Percentiles rank a stretch among this genome's conserved stretches.
These are phyloP conservation scores for Ancistrus triradiatus DNA, from an alignment of 2,113 vertebrate genomes.

Conservation along the genomic window DNA sequence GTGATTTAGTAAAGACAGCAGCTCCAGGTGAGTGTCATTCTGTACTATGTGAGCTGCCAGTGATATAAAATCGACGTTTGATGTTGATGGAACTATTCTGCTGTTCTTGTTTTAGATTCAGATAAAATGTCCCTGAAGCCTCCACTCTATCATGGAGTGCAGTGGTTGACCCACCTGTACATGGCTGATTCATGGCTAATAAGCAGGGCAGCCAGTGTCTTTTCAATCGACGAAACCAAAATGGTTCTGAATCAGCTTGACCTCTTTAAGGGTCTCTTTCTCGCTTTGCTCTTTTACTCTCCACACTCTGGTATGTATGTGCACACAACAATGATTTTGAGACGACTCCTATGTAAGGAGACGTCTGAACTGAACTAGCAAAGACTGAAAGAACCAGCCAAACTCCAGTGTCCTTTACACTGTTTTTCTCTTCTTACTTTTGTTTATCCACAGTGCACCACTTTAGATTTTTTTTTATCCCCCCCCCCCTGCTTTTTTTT, in stretches of 20 bases:
- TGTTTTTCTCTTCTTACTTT: slow-evolving; percentile 9
- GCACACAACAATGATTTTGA: slow-evolving; percentile 18
- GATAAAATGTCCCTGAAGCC: slow-evolving; percentile 41
- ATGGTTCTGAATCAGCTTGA: slow-evolving; percentile 34
- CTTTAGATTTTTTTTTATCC: too few relatives aligned
- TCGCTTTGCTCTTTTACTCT: slow-evolving; percentile 21
- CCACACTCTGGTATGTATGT: slow-evolving; percentile 18
- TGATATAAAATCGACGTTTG: neutral
- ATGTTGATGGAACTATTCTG: slow-evolving; percentile 45
- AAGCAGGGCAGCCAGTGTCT: slow-evolving; percentile 17
- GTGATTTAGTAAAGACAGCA: slow-evolving; percentile 79
- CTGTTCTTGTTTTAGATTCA: slow-evolving; percentile 54
- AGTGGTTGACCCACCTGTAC: slow-evolving; percentile 71
- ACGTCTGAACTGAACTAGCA: slow-evolving; percentile 8
- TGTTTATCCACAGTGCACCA: slow-evolving; percentile 6
- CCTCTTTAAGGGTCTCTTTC: slow-evolving; percentile 25
- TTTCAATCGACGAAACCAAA: slow-evolving; percentile 36
- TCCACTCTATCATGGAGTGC: slow-evolving; percentile 77
- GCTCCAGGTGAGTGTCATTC: slow-evolving; percentile 80
- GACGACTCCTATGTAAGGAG: slow-evolving; percentile 10
- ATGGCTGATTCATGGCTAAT: slow-evolving; percentile 34
- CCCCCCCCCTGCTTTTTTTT: too few relatives aligned
- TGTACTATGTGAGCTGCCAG: neutral
- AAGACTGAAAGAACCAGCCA: slow-evolving; percentile 31
- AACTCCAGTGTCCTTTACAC: slow-evolving; percentile 6